These are phyloP conservation scores for Chrysopilus asiliformis DNA, from an alignment of 2,888 invertebrate species.

Conservation along the genomic window DNA sequence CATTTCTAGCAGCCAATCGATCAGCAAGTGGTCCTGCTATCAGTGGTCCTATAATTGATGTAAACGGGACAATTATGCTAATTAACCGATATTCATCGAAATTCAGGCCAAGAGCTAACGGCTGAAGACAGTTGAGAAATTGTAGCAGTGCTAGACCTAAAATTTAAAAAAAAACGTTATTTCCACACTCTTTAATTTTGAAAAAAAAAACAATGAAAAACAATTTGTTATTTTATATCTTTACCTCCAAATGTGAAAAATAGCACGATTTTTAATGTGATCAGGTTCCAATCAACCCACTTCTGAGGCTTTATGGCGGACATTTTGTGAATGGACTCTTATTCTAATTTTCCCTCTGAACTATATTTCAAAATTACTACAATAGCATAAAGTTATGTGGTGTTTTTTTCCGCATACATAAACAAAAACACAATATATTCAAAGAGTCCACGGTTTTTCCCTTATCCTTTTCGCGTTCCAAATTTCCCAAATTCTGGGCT, in stretches of 20 bases:
- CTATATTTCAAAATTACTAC: too few species aligned
- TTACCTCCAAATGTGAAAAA: slow-evolving; percentile 70
- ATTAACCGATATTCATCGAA: slow-evolving; percentile 61
- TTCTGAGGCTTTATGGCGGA: too few species aligned
- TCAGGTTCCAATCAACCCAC: slow-evolving; percentile 58
- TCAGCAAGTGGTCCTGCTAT: slow-evolving; percentile 69
- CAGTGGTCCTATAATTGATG: slow-evolving; percentile 65
- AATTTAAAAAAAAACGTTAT: slow-evolving; percentile 10
- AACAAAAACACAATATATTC: too few species aligned
- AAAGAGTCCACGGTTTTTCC: too few species aligned
- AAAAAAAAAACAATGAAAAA: not conserved
- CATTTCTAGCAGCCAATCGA: slow-evolving; percentile 31
- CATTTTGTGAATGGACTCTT: too few species aligned
- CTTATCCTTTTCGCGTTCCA: too few species aligned
- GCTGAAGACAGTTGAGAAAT: slow-evolving; percentile 61
- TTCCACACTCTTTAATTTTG: too few species aligned
- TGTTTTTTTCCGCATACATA: too few species aligned
- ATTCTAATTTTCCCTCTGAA: too few species aligned
- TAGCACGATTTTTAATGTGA: slow-evolving; percentile 65
- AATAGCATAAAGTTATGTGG: too few species aligned
- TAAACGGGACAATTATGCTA: slow-evolving; percentile 63
- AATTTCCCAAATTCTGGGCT: too few species aligned
- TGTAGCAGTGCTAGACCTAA: slow-evolving; percentile 69
- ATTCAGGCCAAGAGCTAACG: slow-evolving; percentile 45
- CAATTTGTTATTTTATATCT: slow-evolving; percentile 10